phyloP scores from a whole-genome alignment of 2,888 invertebrate genomes.

The Theodoxus fluviatilis region DNA sequence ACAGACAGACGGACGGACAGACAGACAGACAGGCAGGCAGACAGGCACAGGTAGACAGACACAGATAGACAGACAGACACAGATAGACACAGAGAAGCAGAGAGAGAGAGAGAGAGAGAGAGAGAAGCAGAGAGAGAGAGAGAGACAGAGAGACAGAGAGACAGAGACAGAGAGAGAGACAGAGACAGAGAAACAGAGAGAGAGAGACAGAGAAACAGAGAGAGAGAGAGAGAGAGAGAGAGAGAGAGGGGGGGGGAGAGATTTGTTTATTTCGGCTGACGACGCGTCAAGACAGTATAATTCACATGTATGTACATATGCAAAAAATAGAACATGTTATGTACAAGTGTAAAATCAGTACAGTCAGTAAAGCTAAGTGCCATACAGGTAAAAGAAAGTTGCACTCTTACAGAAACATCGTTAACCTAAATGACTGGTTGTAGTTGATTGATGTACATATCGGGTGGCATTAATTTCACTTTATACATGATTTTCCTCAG shows the following conservation, averaged over 20 bases:
- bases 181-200: slow-evolving; percentile 1
- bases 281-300: too few relatives aligned
- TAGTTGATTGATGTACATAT: too few relatives aligned
- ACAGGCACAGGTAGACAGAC: background rate
- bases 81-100: background rate
- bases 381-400: too few relatives aligned
- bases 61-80: background rate
- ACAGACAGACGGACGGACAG: background rate
- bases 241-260: background rate
- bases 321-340: too few relatives aligned
- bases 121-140: slow-evolving; percentile 22
- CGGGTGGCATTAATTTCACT: too few relatives aligned
- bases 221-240: background rate
- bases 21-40: background rate
- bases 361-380: background rate
- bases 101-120: slow-evolving; percentile 20
- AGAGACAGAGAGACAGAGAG: slow-evolving; percentile 24
- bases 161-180: slow-evolving; percentile 10
- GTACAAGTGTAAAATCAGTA: background rate
- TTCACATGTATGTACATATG: too few relatives aligned
- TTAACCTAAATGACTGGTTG: too few relatives aligned
- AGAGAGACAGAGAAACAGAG: background rate
- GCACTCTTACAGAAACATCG: too few relatives aligned
- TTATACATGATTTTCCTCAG: too few relatives aligned
- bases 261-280: too few relatives aligned